Evolutionary conservation across 2,113 vertebrate genomes (phyloP).

Genomic region (Arvicanthis niloticus): DNA sequence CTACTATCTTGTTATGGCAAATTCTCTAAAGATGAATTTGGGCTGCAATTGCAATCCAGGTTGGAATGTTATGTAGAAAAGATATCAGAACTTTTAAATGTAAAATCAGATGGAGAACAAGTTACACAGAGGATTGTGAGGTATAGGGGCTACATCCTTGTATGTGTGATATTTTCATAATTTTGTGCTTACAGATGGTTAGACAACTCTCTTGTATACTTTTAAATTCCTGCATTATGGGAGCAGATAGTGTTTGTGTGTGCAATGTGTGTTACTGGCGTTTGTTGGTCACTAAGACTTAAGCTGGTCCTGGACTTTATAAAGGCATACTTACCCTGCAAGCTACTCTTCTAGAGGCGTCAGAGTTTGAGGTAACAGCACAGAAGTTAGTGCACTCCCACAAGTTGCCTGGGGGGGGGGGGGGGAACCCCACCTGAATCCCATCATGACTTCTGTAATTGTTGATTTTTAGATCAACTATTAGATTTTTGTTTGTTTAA

Average conservation of each 20-base stretch:
- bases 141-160: constrained; percentile 23
- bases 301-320: constrained; percentile 51
- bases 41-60: not conserved
- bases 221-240: not conserved
- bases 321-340: constrained; percentile 65
- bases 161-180: constrained; percentile 25
- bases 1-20: not conserved
- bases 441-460: constrained; percentile 1
- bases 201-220: not conserved
- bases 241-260: constrained; percentile 20
- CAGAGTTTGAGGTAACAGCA: constrained; percentile 37
- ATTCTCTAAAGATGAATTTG: constrained; percentile 57
- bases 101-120: constrained; percentile 46
- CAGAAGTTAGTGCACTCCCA: not conserved
- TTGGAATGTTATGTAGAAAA: not conserved
- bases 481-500: constrained; percentile 50
- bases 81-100: not conserved
- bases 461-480: constrained; percentile 57
- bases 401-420: too few species aligned
- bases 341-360: not conserved
- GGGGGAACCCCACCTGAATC: too few species aligned
- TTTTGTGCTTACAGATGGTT: constrained; percentile 62
- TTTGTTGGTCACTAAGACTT: constrained; percentile 59
- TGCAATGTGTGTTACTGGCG: not conserved
- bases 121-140: not conserved